These are phyloP conservation scores for Glomeris maerens DNA, from an alignment of 1,140 invertebrate species.

Conservation along the genomic window DNA sequence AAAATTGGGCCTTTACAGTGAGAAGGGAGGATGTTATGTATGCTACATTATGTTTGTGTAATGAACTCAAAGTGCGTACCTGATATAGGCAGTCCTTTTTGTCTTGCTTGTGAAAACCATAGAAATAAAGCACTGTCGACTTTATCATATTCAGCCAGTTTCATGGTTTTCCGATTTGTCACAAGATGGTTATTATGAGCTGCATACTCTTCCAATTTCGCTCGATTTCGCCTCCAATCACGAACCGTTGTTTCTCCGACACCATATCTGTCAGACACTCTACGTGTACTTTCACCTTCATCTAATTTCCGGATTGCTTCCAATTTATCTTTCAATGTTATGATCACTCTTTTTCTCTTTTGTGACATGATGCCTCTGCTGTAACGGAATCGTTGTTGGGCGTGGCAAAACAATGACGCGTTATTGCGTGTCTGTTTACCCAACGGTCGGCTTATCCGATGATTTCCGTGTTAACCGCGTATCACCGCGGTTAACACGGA, in stretches of 20 bases:
- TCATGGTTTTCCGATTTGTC: neutral
- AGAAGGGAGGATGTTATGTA: no score
- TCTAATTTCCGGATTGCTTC: neutral
- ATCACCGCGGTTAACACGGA: no score
- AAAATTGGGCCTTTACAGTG: conserved; percentile 20
- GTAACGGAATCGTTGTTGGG: no score
- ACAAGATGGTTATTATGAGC: neutral
- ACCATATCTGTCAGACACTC: neutral
- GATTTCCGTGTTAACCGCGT: no score
- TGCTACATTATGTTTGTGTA: no score
- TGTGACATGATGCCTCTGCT: no score
- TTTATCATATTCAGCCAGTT: neutral
- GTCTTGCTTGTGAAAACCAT: neutral
- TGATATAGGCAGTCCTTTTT: neutral
- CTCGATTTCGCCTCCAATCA: neutral
- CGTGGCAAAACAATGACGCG: no score
- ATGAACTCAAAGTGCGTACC: no score
- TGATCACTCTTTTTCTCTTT: no score
- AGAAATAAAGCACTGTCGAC: neutral
- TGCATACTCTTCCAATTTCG: neutral
- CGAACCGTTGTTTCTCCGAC: neutral
- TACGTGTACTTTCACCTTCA: neutral
- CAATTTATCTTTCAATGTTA: no score
- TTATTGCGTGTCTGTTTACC: no score
- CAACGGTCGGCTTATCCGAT: no score